Conservation (phyloP, 2,888 invertebrate genomes). For the Eilema caniola region DNA sequence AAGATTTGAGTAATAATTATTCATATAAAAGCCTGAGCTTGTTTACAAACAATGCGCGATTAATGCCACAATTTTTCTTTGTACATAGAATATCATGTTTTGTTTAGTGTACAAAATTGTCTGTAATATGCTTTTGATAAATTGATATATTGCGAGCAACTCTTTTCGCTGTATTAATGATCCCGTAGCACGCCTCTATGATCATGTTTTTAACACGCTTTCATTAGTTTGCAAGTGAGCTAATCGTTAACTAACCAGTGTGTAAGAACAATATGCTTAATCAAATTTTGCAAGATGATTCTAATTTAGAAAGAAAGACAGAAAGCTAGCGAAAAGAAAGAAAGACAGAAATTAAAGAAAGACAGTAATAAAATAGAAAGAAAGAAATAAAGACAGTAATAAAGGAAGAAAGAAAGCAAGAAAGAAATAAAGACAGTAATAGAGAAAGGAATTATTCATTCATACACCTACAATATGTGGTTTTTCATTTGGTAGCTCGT, state of each 20-base stretch:
- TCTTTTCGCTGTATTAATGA: conserved; percentile 5
- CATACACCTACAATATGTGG: too few relatives aligned
- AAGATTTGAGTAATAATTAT: neutral
- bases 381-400: too few relatives aligned
- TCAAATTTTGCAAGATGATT: too few relatives aligned
- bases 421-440: too few relatives aligned
- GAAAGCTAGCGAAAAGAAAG: too few relatives aligned
- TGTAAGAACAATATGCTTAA: neutral
- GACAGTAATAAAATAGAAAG: too few relatives aligned
- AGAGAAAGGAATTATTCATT: too few relatives aligned
- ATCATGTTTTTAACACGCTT: neutral
- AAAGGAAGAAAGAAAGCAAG: too few relatives aligned
- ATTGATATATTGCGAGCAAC: conserved; percentile 1
- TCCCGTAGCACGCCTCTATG: neutral
- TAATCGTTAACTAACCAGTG: neutral
- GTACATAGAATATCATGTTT: neutral
- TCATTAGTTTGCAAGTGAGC: neutral
- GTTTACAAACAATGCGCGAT: neutral
- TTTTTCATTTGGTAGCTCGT: too few relatives aligned
- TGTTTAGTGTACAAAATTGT: neutral
- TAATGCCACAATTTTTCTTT: neutral
- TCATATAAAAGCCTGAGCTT: neutral
- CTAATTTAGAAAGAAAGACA: too few relatives aligned
- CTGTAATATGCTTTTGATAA: neutral
- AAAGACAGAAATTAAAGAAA: too few relatives aligned